Percentiles rank a stretch among this genome's conserved stretches.
Evolutionary conservation across 2,113 vertebrate species (phyloP).

Genomic region (Ochotona curzoniae): DNA sequence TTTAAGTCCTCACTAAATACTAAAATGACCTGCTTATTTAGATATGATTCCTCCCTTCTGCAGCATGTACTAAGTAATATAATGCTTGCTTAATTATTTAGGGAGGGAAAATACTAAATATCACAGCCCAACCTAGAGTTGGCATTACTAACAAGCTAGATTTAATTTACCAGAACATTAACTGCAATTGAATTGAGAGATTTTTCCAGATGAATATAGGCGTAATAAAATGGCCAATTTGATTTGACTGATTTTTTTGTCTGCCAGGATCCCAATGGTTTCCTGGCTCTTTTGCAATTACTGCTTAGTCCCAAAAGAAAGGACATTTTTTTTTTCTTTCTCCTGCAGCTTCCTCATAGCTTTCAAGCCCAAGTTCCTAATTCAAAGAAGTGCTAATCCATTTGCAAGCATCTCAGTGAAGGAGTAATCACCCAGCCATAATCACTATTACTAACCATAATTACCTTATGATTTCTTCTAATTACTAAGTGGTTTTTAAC

Average conservation of each 20-base stretch:
- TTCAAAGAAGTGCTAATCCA: constrained; percentile 76
- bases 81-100: constrained; percentile 21
- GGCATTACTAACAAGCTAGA: constrained; percentile 44
- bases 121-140: background rate
- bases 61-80: constrained; percentile 5
- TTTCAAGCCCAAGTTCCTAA: constrained; percentile 73
- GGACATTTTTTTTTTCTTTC: constrained; percentile 59
- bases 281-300: constrained; percentile 59
- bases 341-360: constrained; percentile 53
- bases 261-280: constrained; percentile 45
- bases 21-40: constrained; percentile 25
- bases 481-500: constrained; percentile 71
- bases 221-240: constrained; percentile 48
- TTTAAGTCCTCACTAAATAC: background rate
- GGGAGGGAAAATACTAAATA: constrained; percentile 38
- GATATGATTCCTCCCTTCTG: background rate
- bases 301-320: constrained; percentile 60
- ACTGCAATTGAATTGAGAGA: constrained; percentile 40
- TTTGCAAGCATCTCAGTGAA: constrained; percentile 74
- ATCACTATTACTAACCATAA: constrained; percentile 73
- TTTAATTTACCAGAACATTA: constrained; percentile 55
- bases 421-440: constrained; percentile 66
- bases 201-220: constrained; percentile 61
- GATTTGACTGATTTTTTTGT: constrained; percentile 56
- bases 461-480: constrained; percentile 75